Conservation (phyloP, 2,888 invertebrate species). For the Pimpla rufipes region DNA sequence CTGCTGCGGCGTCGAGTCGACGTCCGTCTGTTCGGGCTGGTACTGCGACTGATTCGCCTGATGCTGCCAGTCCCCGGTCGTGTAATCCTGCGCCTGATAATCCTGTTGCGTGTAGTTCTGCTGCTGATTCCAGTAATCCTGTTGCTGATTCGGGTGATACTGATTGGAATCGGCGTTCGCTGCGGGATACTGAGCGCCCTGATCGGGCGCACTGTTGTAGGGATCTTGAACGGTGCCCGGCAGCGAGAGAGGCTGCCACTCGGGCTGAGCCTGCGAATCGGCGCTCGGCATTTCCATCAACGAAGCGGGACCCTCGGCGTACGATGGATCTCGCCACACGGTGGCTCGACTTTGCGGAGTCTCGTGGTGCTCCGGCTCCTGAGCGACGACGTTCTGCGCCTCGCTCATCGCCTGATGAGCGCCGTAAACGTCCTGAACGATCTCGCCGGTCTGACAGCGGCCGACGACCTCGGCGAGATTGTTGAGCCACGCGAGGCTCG, state of each 20-base stretch:
- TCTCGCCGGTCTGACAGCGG: slow-evolving; percentile 84
- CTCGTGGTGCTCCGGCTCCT: slow-evolving; percentile 76
- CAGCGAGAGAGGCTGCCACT: slow-evolving; percentile 81
- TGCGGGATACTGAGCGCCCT: slow-evolving; percentile 72
- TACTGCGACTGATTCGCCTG: slow-evolving; percentile 73
- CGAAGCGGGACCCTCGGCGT: slow-evolving; percentile 76
- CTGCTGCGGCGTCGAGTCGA: slow-evolving; percentile 76
- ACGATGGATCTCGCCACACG: slow-evolving; percentile 73
- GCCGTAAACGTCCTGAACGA: slow-evolving; percentile 76
- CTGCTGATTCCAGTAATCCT: slow-evolving; percentile 76
- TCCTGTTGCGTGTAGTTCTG: slow-evolving; percentile 75
- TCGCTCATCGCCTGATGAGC: slow-evolving; percentile 55
- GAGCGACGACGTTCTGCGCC: slow-evolving; percentile 56
- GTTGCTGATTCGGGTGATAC: slow-evolving; percentile 79
- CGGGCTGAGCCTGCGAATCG: slow-evolving; percentile 70
- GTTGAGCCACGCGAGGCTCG: slow-evolving; percentile 88
- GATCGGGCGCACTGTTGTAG: slow-evolving; percentile 70
- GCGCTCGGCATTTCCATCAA: slow-evolving; percentile 76
- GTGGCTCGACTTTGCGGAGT: slow-evolving; percentile 74
- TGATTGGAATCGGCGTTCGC: slow-evolving; percentile 74
- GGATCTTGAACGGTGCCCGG: slow-evolving; percentile 77
- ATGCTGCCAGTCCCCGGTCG: slow-evolving; percentile 77
- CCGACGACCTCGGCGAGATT: slow-evolving; percentile 85
- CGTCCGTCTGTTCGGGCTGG: slow-evolving; percentile 77
- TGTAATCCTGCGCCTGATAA: slow-evolving; percentile 76